phyloP scores from a whole-genome alignment of 2,888 invertebrate genomes.

The Tetanocera ferruginea region DNA sequence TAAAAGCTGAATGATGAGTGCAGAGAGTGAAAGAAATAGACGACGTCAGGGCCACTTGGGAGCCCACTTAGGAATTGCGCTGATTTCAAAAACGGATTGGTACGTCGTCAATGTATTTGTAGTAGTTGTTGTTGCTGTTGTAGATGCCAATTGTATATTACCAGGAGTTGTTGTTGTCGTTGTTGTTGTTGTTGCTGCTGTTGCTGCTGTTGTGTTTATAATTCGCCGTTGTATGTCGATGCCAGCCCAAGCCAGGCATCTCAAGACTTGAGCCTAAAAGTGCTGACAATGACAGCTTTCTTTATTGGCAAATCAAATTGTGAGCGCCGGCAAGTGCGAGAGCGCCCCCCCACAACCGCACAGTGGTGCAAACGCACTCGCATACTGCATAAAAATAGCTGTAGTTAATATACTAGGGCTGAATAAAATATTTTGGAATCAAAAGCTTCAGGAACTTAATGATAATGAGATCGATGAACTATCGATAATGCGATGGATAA shows the following conservation, averaged over 20 bases:
- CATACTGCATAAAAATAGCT: background rate
- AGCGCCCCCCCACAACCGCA: constrained; percentile 55
- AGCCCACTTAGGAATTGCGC: constrained; percentile 42
- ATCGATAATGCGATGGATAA: no score
- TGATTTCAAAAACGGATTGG: constrained; percentile 28
- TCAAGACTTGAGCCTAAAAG: constrained; percentile 52
- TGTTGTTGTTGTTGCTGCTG: constrained; percentile 34
- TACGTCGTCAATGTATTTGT: constrained; percentile 24
- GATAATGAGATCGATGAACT: no score
- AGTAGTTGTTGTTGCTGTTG: constrained; percentile 8
- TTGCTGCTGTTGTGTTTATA: constrained; percentile 17
- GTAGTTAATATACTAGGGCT: no score
- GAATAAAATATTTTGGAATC: no score
- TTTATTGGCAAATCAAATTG: constrained; percentile 65
- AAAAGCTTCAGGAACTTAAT: no score
- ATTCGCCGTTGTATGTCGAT: constrained; percentile 25
- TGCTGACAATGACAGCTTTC: constrained; percentile 66
- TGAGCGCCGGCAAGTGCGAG: constrained; percentile 44
- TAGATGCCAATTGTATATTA: constrained; percentile 17
- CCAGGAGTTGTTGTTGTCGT: constrained; percentile 18
- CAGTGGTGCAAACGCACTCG: constrained; percentile 27
- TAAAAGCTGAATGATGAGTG: constrained; percentile 25
- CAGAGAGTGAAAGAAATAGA: constrained; percentile 23
- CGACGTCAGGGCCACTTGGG: constrained; percentile 41
- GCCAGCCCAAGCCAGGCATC: constrained; percentile 11